Evolutionary conservation across 1,140 invertebrate species (phyloP).

Genomic region (Armadillidium nasatum): DNA sequence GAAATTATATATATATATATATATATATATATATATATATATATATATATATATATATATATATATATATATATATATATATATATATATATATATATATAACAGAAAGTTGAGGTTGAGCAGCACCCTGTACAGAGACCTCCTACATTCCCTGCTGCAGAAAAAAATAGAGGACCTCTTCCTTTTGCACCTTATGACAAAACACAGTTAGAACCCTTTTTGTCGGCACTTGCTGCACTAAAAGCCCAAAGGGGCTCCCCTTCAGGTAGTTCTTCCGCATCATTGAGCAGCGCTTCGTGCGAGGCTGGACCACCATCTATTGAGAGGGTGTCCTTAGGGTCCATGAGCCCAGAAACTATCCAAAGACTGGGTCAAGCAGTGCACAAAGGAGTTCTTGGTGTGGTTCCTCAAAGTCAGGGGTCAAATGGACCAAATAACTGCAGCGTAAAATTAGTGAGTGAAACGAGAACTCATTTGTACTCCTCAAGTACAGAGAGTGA

Average conservation of each 20-base stretch:
- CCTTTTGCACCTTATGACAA: background rate
- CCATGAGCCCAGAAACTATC: background rate
- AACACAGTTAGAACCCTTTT: background rate
- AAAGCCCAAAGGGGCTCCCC: background rate
- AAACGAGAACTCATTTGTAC: too few species aligned
- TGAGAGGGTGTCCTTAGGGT: background rate
- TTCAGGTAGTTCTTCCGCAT: background rate
- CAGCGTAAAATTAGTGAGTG: too few species aligned
- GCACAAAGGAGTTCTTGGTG: too few species aligned
- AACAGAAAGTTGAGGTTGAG: too few species aligned
- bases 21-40: too few species aligned
- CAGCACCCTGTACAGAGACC: background rate
- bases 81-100: too few species aligned
- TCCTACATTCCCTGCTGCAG: background rate
- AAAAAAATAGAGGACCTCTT: background rate
- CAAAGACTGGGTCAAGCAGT: background rate
- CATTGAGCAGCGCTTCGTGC: background rate
- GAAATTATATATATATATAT: too few species aligned
- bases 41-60: too few species aligned
- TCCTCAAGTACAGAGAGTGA: too few species aligned
- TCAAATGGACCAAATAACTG: too few species aligned
- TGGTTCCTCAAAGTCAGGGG: too few species aligned
- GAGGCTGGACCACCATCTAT: background rate
- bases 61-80: too few species aligned
- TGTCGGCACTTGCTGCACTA: background rate